Conservation (phyloP, 2,113 vertebrate genomes). For the Pterocles gutturalis region DNA sequence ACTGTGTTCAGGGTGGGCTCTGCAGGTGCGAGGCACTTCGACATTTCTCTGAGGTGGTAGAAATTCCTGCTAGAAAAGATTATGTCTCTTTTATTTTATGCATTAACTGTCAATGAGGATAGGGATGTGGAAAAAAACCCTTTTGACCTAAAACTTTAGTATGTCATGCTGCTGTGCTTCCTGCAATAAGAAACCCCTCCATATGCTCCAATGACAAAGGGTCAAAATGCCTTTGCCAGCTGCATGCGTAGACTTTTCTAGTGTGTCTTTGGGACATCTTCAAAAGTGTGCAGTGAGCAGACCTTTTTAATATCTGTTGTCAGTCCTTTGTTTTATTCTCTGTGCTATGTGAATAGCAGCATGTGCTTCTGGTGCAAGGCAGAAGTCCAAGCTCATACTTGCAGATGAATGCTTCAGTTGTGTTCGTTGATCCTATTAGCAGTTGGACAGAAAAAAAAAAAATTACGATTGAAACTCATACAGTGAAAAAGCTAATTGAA, state of each 20-base stretch:
- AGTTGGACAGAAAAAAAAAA: not conserved
- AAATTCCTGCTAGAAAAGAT: not conserved
- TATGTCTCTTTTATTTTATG: not conserved
- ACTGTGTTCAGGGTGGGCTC: accelerated
- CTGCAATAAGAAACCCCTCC: not conserved
- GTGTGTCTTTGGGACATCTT: not conserved
- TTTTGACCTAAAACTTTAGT: not conserved
- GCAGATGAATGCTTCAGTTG: not conserved
- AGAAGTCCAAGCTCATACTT: not conserved
- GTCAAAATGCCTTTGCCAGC: not conserved
- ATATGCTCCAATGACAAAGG: not conserved
- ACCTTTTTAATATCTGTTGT: not conserved
- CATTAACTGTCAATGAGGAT: not conserved
- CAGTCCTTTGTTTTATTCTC: not conserved
- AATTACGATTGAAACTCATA: not conserved
- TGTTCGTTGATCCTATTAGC: not conserved
- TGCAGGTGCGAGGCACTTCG: not conserved
- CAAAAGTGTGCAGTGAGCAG: not conserved
- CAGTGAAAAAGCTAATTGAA: not conserved
- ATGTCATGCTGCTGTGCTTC: not conserved
- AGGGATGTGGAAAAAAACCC: not conserved
- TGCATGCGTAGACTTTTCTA: not conserved
- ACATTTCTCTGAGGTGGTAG: not conserved
- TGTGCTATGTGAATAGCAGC: too few species aligned
- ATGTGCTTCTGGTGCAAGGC: not conserved